These are phyloP conservation scores for Chelonoidis abingdonii DNA, from an alignment of 2,113 vertebrate genomes.

Conservation along the genomic window DNA sequence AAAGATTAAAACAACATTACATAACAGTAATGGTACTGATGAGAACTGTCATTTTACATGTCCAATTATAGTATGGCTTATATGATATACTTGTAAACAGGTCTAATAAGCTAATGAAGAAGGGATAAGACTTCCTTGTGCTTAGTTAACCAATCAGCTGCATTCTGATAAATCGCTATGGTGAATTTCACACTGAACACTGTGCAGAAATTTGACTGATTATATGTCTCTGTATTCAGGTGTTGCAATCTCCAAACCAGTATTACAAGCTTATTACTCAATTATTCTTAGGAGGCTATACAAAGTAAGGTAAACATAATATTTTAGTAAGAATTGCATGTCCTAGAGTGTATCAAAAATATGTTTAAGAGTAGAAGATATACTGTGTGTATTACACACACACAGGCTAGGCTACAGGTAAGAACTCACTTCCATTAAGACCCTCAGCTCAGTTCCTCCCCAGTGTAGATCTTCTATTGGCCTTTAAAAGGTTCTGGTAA, in stretches of 20 bases:
- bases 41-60: conserved; percentile 37
- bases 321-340: conserved; percentile 4
- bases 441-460: not conserved
- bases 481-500: not conserved
- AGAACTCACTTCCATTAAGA: not conserved
- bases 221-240: not conserved
- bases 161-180: not conserved
- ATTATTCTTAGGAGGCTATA: not conserved
- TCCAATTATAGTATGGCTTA: conserved; percentile 48
- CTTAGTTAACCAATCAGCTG: not conserved
- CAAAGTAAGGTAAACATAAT: not conserved
- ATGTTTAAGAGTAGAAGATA: not conserved
- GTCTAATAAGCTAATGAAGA: conserved; percentile 25
- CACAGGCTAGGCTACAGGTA: not conserved
- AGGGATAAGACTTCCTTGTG: conserved; percentile 11
- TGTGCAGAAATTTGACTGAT: not conserved
- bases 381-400: not conserved
- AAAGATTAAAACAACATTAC: conserved; percentile 31
- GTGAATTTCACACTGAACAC: not conserved
- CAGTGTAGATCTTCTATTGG: too few relatives aligned
- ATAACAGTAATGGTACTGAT: not conserved
- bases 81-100: conserved; percentile 36
- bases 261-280: not conserved
- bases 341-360: not conserved
- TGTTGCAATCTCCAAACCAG: not conserved